A percentile compares a stretch with the other conserved stretches of the same genome.
Conservation (phyloP, 2,113 vertebrate species). For the Microcebus jonahi region DNA sequence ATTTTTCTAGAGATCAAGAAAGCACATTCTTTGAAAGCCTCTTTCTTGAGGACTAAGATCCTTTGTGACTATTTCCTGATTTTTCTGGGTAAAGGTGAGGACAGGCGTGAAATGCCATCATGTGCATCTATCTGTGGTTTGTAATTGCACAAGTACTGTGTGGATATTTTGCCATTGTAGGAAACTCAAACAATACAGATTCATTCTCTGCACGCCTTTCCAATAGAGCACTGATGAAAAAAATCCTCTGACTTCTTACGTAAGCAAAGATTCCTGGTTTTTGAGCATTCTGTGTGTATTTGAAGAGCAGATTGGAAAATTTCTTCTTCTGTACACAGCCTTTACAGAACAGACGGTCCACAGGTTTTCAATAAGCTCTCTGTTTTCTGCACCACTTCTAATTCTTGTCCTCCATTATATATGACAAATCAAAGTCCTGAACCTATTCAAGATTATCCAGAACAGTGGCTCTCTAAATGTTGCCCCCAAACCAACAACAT, state of each 20-base stretch:
- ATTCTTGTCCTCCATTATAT: neutral
- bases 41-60: neutral
- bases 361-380: neutral
- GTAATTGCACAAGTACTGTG: neutral
- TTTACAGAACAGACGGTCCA: neutral
- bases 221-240: neutral
- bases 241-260: neutral
- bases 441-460: neutral
- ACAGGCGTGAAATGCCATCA: neutral
- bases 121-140: neutral
- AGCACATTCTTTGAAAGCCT: neutral
- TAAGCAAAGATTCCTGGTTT: neutral
- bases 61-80: neutral
- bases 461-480: neutral
- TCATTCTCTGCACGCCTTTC: neutral
- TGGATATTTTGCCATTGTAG: neutral
- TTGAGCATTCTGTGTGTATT: neutral
- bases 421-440: neutral
- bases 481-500: too few relatives aligned
- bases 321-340: neutral
- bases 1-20: neutral
- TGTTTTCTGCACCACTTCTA: neutral
- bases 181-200: neutral
- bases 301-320: neutral
- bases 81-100: neutral